Evolutionary conservation across 2,797 vertebrate genomes (phyloP).

Genomic region (Psittacula echo): DNA sequence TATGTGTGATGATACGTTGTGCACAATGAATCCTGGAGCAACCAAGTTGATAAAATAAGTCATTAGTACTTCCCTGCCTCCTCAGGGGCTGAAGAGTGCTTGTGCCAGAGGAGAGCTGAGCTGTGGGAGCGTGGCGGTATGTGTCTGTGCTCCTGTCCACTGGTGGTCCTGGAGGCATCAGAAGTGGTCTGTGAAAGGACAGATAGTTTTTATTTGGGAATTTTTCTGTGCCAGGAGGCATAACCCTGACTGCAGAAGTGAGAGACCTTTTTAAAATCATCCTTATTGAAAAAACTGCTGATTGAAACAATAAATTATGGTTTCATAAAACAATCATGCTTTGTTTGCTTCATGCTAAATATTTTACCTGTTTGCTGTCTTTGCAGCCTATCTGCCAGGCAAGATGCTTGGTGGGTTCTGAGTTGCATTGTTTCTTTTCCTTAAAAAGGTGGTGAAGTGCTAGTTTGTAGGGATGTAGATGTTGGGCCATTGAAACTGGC

Average conservation of each 20-base stretch:
- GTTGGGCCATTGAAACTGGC: neutral
- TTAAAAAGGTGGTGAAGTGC: neutral
- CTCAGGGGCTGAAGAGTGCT: neutral
- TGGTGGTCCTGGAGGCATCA: neutral
- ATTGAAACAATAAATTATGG: neutral
- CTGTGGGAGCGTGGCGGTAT: neutral
- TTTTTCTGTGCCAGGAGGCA: neutral
- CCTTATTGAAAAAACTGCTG: neutral
- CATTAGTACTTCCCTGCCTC: neutral
- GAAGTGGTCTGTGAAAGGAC: neutral
- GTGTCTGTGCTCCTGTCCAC: neutral
- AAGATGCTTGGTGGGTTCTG: accelerated
- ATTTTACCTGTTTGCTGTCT: neutral
- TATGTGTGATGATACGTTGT: accelerated
- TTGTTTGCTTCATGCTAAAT: neutral
- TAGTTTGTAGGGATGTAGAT: neutral
- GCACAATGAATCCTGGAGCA: neutral
- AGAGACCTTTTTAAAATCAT: neutral
- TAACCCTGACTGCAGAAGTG: neutral
- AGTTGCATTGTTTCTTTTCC: neutral
- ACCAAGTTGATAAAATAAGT: neutral
- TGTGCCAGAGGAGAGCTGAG: neutral
- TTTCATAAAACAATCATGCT: neutral
- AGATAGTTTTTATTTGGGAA: neutral
- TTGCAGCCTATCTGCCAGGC: neutral